These are phyloP conservation scores for Rhipidura dahli DNA, from an alignment of 2,113 vertebrate species.

Conservation along the genomic window DNA sequence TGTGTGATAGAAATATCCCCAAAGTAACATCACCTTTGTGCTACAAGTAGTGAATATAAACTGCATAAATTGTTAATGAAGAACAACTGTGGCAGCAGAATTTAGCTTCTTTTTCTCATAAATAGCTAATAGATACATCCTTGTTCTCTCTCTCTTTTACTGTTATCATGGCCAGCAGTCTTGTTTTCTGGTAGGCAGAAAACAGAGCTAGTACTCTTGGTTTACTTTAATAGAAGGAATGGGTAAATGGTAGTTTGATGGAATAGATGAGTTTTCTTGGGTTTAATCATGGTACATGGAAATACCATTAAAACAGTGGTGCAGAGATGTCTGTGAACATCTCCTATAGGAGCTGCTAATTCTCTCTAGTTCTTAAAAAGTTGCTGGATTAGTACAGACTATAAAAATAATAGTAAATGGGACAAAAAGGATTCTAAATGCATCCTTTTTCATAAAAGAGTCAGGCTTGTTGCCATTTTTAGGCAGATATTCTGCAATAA, in stretches of 20 bases:
- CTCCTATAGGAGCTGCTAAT: neutral
- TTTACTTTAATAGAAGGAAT: neutral
- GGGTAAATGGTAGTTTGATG: neutral
- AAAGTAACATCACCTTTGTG: neutral
- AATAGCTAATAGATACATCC: slow-evolving; percentile 45
- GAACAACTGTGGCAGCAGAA: neutral
- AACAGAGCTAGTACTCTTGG: neutral
- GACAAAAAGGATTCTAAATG: neutral
- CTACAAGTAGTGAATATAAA: slow-evolving; percentile 22
- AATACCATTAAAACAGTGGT: neutral
- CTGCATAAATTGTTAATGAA: slow-evolving; percentile 30
- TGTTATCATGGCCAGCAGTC: neutral
- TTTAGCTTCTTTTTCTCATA: slow-evolving; percentile 36
- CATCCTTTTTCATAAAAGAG: neutral
- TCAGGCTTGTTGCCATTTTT: neutral
- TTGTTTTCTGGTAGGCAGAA: neutral
- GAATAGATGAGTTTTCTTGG: neutral
- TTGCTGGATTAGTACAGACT: neutral
- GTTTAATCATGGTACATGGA: neutral
- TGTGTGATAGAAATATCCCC: neutral
- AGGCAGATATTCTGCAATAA: neutral
- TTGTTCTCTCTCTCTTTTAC: neutral
- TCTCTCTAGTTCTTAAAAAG: neutral
- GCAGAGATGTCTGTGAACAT: neutral
- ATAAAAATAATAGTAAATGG: neutral